A percentile compares a stretch with the other conserved stretches of the same genome.
phyloP scores from a whole-genome alignment of 1,140 invertebrate species.

The Ceratosolen fusciceps region DNA sequence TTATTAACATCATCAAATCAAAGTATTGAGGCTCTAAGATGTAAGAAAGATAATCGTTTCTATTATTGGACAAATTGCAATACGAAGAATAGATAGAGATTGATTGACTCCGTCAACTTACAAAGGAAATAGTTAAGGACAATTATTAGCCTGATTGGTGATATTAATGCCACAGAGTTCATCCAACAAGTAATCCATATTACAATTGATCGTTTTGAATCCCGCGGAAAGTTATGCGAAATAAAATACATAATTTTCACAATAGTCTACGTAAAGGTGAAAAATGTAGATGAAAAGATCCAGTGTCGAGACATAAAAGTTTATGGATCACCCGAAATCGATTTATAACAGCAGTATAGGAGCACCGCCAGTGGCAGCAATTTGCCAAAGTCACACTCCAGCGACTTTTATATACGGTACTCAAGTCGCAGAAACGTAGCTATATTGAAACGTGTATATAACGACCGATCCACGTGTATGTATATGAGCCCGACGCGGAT shows the following conservation, averaged over 20 bases:
- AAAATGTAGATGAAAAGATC: not conserved
- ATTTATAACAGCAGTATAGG: not conserved
- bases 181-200: not conserved
- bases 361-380: conserved; percentile 32
- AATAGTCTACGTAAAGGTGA: not conserved
- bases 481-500: not conserved
- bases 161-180: not conserved
- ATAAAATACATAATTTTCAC: not conserved
- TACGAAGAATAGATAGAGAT: no score
- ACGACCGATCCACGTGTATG: no score
- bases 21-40: no score
- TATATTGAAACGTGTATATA: no score
- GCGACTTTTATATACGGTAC: conserved; percentile 22
- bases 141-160: no score
- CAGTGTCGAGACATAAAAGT: conserved; percentile 28
- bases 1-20: no score
- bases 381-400: conserved; percentile 47
- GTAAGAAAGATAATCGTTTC: no score
- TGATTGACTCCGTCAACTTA: no score
- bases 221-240: not conserved
- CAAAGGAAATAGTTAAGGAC: no score
- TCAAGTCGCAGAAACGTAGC: not conserved
- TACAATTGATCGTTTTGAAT: not conserved
- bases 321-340: conserved; percentile 13
- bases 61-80: no score